Percentiles rank a stretch among this genome's conserved stretches.
phyloP scores from a whole-genome alignment of 2,888 invertebrate genomes.

The Parnassius mnemosyne region DNA sequence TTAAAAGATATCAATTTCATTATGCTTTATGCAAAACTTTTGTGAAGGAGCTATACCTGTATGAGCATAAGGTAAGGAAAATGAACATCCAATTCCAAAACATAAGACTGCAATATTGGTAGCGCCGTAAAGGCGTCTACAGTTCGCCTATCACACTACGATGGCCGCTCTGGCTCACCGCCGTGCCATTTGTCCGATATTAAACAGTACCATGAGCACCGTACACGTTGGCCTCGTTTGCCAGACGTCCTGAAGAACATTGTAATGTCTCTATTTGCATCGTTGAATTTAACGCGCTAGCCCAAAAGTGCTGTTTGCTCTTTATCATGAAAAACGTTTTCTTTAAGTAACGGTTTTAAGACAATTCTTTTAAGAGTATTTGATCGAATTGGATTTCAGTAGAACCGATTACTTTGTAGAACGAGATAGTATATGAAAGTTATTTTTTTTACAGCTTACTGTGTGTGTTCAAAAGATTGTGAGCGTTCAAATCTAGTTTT shows the following conservation, averaged over 20 bases:
- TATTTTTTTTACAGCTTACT: too few relatives aligned
- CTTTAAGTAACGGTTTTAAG: too few relatives aligned
- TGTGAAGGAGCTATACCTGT: too few relatives aligned
- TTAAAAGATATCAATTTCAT: too few relatives aligned
- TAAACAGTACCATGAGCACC: constrained; percentile 41
- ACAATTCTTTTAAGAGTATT: too few relatives aligned
- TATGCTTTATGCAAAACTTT: too few relatives aligned
- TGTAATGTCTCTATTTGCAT: constrained; percentile 33
- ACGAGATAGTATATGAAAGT: too few relatives aligned
- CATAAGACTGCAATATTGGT: constrained; percentile 19
- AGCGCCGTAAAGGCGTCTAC: constrained; percentile 42
- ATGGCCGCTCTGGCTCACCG: constrained; percentile 61
- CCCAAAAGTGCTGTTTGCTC: constrained; percentile 28
- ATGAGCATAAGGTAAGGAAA: neutral
- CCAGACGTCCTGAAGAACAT: constrained; percentile 16
- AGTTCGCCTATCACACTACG: constrained; percentile 43
- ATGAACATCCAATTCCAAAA: constrained; percentile 5
- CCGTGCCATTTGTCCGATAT: constrained; percentile 53
- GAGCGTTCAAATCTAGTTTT: too few relatives aligned
- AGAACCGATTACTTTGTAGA: too few relatives aligned
- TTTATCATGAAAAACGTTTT: neutral
- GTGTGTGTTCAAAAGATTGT: too few relatives aligned
- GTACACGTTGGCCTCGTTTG: constrained; percentile 38
- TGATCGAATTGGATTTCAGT: too few relatives aligned
- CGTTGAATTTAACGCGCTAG: constrained; percentile 22